Evolutionary conservation across 2,797 vertebrate genomes (phyloP).

Genomic region (Anableps anableps): DNA sequence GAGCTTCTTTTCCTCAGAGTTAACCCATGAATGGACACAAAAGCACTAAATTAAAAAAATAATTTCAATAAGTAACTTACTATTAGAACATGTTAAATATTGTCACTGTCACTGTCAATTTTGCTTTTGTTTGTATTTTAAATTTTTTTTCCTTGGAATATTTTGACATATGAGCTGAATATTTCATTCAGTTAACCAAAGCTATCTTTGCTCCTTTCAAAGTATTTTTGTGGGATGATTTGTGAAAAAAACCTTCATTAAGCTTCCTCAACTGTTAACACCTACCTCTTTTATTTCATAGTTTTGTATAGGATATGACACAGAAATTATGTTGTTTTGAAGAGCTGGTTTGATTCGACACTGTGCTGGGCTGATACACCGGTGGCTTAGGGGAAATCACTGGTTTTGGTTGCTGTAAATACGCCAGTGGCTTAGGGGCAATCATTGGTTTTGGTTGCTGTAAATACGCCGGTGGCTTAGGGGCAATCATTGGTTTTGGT

Average conservation of each 20-base stretch:
- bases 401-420: too few species aligned
- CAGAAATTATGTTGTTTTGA: conserved; percentile 34
- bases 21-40: too few species aligned
- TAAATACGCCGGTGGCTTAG: too few species aligned
- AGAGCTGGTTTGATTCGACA: not conserved
- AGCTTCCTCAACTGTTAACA: not conserved
- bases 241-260: not conserved
- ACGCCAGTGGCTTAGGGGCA: too few species aligned
- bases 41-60: too few species aligned
- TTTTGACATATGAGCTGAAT: not conserved
- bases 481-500: not conserved
- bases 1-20: too few species aligned
- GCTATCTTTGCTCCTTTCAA: not conserved
- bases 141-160: not conserved
- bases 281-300: not conserved
- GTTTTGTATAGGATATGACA: conserved; percentile 39
- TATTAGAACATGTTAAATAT: too few species aligned
- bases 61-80: too few species aligned
- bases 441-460: too few species aligned
- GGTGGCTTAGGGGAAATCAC: too few species aligned
- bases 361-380: not conserved
- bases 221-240: not conserved
- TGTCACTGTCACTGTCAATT: not conserved
- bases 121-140: not conserved
- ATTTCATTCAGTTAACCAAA: not conserved